phyloP scores from a whole-genome alignment of 2,113 vertebrate genomes.

The Gnathonemus longibarbis region DNA sequence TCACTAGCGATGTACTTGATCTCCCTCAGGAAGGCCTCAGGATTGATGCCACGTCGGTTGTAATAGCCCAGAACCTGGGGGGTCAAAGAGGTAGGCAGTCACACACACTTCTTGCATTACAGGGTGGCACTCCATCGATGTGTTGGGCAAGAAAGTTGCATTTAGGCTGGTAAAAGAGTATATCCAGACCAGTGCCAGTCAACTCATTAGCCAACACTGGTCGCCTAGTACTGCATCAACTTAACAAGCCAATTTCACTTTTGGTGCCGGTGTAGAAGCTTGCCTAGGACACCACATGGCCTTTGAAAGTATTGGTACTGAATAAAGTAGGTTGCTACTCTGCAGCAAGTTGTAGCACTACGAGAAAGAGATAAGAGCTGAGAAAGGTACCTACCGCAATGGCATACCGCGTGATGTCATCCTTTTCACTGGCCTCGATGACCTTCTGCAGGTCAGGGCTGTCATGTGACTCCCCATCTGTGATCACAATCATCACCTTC shows the following conservation, averaged over 20 bases:
- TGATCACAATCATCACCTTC: constrained; percentile 97
- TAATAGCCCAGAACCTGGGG: constrained; percentile 89
- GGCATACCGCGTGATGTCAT: constrained; percentile 89
- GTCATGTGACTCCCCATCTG: constrained; percentile 93
- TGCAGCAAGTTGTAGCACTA: not conserved
- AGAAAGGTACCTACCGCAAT: constrained; percentile 75
- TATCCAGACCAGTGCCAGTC: not conserved
- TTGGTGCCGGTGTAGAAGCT: not conserved
- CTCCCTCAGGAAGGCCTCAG: constrained; percentile 83
- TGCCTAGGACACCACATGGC: not conserved
- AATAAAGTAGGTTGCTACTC: not conserved
- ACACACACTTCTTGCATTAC: not conserved
- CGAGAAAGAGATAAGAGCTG: not conserved
- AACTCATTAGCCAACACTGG: not conserved
- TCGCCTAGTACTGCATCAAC: not conserved
- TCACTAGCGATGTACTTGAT: constrained; percentile 93
- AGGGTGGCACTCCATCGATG: not conserved
- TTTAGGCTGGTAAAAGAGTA: not conserved
- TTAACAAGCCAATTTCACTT: not conserved
- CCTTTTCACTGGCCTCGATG: constrained; percentile 76
- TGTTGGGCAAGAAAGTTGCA: not conserved
- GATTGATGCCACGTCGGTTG: constrained; percentile 88
- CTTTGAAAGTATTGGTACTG: not conserved
- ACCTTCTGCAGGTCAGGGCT: constrained; percentile 77
- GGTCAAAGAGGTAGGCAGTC: not conserved